A percentile compares a stretch with the other conserved stretches of the same genome.
phyloP scores from a whole-genome alignment of 2,888 invertebrate species.

The Eueremaeus valkanovi region DNA sequence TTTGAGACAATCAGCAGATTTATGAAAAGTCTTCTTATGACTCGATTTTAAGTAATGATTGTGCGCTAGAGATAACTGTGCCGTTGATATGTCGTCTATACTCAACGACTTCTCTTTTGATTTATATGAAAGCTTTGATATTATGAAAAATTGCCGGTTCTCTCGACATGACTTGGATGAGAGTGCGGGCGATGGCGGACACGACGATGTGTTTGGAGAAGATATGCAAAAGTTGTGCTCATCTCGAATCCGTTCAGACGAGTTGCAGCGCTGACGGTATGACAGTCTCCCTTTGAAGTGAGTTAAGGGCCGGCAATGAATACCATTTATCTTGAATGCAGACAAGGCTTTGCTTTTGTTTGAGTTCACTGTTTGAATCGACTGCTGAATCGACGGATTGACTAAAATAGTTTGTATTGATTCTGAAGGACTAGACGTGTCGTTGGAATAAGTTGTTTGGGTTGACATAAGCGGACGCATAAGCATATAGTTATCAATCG shows the following conservation, averaged over 20 bases:
- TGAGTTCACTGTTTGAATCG: background rate
- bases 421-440: background rate
- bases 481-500: conserved; percentile 44
- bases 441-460: background rate
- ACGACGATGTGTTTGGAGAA: background rate
- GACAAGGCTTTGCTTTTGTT: conserved; percentile 7
- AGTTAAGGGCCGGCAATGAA: background rate
- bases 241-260: background rate
- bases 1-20: conserved; percentile 46
- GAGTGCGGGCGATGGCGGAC: conserved; percentile 25
- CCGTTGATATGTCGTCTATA: conserved; percentile 46
- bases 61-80: conserved; percentile 44
- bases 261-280: conserved; percentile 35
- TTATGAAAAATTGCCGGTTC: conserved; percentile 36
- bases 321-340: background rate
- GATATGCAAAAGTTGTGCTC: conserved; percentile 30
- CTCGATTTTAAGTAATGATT: conserved; percentile 44
- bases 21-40: conserved; percentile 44
- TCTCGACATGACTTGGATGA: background rate
- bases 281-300: conserved; percentile 10
- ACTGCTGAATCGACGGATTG: conserved; percentile 23
- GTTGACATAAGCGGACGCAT: conserved; percentile 44
- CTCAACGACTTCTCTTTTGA: conserved; percentile 47
- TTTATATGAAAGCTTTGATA: conserved; percentile 43
- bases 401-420: conserved; percentile 12